phyloP scores from a whole-genome alignment of 2,113 vertebrate genomes.

The Archocentrus centrarchus region DNA sequence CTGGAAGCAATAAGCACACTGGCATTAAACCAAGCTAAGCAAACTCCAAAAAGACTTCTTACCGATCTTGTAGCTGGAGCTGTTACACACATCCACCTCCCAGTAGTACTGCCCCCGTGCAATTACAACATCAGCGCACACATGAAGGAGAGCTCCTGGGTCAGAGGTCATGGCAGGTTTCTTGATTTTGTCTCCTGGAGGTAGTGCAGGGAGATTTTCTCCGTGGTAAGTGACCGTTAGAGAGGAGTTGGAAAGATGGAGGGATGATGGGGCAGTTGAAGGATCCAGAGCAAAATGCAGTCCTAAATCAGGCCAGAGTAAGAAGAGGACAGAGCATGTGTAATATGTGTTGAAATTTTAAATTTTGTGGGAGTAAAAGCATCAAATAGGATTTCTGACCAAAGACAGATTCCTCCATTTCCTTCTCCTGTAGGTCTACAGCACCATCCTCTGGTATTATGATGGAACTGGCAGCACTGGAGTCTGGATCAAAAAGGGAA shows the following conservation, averaged over 20 bases:
- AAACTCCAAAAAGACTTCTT: slow-evolving; percentile 24
- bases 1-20: slow-evolving; percentile 42
- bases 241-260: slow-evolving; percentile 68
- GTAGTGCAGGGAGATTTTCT: neutral
- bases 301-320: slow-evolving; percentile 46
- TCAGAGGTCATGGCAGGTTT: neutral
- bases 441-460: slow-evolving; percentile 56
- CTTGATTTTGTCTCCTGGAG: neutral
- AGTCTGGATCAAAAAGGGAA: neutral
- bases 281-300: slow-evolving; percentile 72
- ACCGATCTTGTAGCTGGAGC: slow-evolving; percentile 77
- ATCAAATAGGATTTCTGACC: slow-evolving; percentile 43
- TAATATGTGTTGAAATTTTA: neutral
- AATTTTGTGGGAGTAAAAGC: neutral
- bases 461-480: neutral
- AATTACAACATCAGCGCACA: slow-evolving; percentile 62
- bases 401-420: slow-evolving; percentile 71
- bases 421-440: slow-evolving; percentile 73
- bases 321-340: neutral
- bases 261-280: slow-evolving; percentile 41
- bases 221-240: slow-evolving; percentile 58
- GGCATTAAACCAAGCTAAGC: slow-evolving; percentile 33
- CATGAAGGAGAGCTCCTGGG: slow-evolving; percentile 30
- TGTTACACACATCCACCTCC: slow-evolving; percentile 83
- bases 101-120: slow-evolving; percentile 78